Base-by-base conservation (phyloP, 2,113 vertebrate species). In the Beaufortia kweichowensis region DNA sequence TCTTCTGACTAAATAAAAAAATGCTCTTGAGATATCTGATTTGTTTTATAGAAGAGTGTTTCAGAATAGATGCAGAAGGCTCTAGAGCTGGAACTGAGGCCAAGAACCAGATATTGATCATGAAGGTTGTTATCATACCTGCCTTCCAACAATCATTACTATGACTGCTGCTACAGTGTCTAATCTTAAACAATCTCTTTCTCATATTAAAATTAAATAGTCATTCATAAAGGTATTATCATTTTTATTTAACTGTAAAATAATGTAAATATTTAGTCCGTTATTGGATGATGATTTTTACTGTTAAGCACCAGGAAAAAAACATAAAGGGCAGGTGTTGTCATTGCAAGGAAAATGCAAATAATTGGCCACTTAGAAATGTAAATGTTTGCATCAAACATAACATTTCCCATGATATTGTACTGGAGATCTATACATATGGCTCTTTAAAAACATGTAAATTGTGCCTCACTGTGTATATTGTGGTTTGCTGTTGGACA, bases 61-160 rank as follows among this genome's bases (percentile, higher is more conserved):
- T 89, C 94, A 0, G 93, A 96, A 84, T 99, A 96, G 96, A 95
- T 99, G 91, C 94, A 93, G 78, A 98, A 95, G 84, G 94, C 94
- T 1, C 81, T 99, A 55, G 94, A 97, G 60, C 94, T 94, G 77
- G 97, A 99, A 83, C 90, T 94, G 75, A 68, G 93, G 96, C 55
- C 93, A 96, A 86, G 95, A 95, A 74, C 96, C 97, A 0, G 95
- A 96, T 63, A 93, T 84, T 2, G 95, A 98, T 75, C 93, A 95
- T 0, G 91, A 97, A 19, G 96, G 97, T 65, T 96, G 94, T 86
- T 99, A 95, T 82, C 93, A 95, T 62, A 97, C 96, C 77, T 94
- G 94, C 75, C 85, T 98, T 85, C 95, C 96, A 0, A 90, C 93
- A 10, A 96, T 97, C 26, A 93, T 96, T 68, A 91, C 95, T 39